Base-by-base conservation (phyloP, 1,140 invertebrate species). In the Maniola jurtina region DNA sequence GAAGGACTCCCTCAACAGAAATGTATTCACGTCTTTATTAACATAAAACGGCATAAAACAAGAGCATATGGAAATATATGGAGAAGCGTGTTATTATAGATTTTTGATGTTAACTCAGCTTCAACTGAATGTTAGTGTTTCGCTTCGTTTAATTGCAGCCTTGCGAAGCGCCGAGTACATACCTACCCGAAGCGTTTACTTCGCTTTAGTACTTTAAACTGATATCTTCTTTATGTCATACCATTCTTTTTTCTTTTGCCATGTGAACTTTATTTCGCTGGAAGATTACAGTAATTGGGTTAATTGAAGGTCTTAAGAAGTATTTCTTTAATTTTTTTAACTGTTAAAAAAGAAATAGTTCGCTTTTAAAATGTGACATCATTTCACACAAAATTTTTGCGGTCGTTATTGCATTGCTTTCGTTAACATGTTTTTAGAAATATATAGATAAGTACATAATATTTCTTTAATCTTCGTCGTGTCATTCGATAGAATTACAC, bases 1-100 rank as follows among this genome's bases (percentile, higher is more conserved):
- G 9, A n/a, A 64, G 55, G 45, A 64, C 52, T 55, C 38, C 56
- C 15, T 47, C 16, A 38, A 58, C 42, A 36, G 35, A 38, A 60
- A 56, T 68, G 66, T 68, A 58, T 33, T 40, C 61, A 36, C 36
- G 33, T n/a, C 66, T 64, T 63, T 76, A 80, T 74, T 76, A 71
- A 73, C 72, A 72, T 75, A 76, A 72, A 79, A 74, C 75, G 70
- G 72, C 72, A 72, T 75, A 76, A 72, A 79, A 74, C 75, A 75
- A 76, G 66, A 73, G 66, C 72, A 70, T 73, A 68, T 15, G 54
- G 58, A 70, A 61, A 66, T 50, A 48, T 59, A 61, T 60, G 64
- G 56, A 70, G 62, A 61, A 56, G 68, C 60, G 38, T 75, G 63
- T 72, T 73, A 84, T 84, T 81, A 85, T 60, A 62, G 70, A 81